Percentiles rank a stretch among this genome's conserved stretches.
These are phyloP conservation scores for Trematocara unimaculatum DNA, from an alignment of 2,113 vertebrate genomes.

Conservation along the genomic window DNA sequence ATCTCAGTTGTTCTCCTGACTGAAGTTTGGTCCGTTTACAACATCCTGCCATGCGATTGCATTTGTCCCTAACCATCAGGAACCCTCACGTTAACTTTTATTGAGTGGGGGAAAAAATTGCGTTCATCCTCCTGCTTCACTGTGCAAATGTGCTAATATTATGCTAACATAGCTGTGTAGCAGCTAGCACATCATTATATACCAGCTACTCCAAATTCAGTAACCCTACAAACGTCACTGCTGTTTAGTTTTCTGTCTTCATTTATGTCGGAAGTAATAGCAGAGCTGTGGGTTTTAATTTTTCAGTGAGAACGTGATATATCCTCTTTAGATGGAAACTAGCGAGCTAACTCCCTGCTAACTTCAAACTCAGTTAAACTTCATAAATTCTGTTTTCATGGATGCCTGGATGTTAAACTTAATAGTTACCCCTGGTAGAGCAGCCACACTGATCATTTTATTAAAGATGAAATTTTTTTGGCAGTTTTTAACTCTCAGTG, in stretches of 20 bases:
- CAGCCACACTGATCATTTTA: not conserved
- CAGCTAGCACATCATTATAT: not conserved
- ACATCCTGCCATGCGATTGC: no score
- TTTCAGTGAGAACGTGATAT: accelerated
- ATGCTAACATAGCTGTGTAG: not conserved
- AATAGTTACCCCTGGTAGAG: not conserved
- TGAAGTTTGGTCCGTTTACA: no score
- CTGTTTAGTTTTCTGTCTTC: accelerated
- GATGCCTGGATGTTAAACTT: not conserved
- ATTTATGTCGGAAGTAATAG: accelerated
- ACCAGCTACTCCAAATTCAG: not conserved
- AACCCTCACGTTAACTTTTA: no score
- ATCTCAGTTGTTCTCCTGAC: no score
- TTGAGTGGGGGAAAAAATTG: no score
- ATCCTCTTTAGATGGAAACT: not conserved
- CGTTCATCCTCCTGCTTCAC: not conserved
- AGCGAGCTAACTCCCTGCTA: no score
- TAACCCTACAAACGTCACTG: accelerated
- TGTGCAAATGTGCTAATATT: not conserved
- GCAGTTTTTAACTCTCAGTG: not conserved
- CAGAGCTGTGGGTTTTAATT: accelerated
- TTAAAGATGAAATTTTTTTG: accelerated
- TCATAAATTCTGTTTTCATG: not conserved
- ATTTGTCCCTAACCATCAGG: no score
- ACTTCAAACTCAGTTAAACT: not conserved